phyloP scores from a whole-genome alignment of 2,888 invertebrate genomes.

The Machimus atricapillus region DNA sequence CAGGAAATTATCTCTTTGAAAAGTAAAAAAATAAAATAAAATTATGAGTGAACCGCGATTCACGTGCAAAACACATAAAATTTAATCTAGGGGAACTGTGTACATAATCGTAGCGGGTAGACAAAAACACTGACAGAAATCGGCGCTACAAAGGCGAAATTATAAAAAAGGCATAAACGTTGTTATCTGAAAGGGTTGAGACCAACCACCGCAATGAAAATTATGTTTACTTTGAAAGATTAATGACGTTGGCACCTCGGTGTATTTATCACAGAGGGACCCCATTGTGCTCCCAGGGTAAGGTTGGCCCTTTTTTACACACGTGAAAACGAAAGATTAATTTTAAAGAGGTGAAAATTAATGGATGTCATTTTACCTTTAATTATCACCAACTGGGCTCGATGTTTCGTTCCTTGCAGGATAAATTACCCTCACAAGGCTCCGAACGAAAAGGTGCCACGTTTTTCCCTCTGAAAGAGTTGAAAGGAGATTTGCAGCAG shows the following conservation, averaged over 20 bases:
- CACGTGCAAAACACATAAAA: background rate
- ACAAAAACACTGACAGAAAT: background rate
- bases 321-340: conserved; percentile 36
- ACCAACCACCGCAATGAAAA: conserved; percentile 13
- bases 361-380: conserved; percentile 40
- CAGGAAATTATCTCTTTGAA: background rate
- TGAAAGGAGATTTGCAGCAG: background rate
- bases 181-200: conserved; percentile 15
- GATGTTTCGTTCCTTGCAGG: background rate
- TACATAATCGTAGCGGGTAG: background rate
- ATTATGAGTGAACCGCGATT: background rate
- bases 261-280: conserved; percentile 19
- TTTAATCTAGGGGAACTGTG: background rate
- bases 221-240: conserved; percentile 32
- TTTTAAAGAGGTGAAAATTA: conserved; percentile 40
- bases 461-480: background rate
- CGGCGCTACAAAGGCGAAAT: background rate
- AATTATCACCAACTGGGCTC: conserved; percentile 38
- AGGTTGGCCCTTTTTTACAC: conserved; percentile 17
- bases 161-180: conserved; percentile 20
- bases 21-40: background rate
- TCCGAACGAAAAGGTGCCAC: background rate
- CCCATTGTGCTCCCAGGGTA: conserved; percentile 11
- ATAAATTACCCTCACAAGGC: conserved; percentile 13
- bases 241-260: conserved; percentile 16